Percentiles rank a stretch among this genome's conserved stretches.
Evolutionary conservation across 2,797 vertebrate genomes (phyloP).

Genomic region (Xenentodon cancila): DNA sequence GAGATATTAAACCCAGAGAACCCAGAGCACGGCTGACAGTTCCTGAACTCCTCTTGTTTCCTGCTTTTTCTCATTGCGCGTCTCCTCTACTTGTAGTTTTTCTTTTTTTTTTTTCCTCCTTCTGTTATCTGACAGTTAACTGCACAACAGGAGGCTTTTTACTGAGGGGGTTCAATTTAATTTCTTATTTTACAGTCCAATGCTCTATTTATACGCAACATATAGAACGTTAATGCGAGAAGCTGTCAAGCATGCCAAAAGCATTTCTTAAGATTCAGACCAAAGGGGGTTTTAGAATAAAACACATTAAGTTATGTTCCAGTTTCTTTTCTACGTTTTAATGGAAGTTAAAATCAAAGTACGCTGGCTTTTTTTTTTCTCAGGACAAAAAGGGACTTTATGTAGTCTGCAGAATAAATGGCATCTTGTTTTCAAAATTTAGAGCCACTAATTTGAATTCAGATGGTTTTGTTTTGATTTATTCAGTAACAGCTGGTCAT

Average conservation of each 20-base stretch:
- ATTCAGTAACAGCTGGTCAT: slow-evolving; percentile 61
- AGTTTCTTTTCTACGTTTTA: slow-evolving; percentile 8
- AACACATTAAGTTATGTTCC: slow-evolving; percentile 18
- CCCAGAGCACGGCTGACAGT: slow-evolving; percentile 65
- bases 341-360: slow-evolving; percentile 16
- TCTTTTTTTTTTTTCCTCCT: slow-evolving; percentile 26
- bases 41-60: slow-evolving; percentile 61
- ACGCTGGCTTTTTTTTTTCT: slow-evolving; percentile 7
- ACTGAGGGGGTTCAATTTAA: slow-evolving; percentile 28
- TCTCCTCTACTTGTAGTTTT: slow-evolving; percentile 45
- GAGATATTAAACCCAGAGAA: slow-evolving; percentile 73
- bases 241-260: slow-evolving; percentile 32
- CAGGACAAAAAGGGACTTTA: slow-evolving; percentile 13
- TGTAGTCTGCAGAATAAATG: slow-evolving; percentile 30
- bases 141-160: slow-evolving; percentile 50
- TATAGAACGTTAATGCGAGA: slow-evolving; percentile 23
- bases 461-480: slow-evolving; percentile 50
- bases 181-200: slow-evolving; percentile 27
- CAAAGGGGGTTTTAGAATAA: slow-evolving; percentile 13
- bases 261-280: slow-evolving; percentile 19
- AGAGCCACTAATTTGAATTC: slow-evolving; percentile 48
- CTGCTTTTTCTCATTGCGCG: slow-evolving; percentile 58
- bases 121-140: slow-evolving; percentile 65
- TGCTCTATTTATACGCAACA: slow-evolving; percentile 19
- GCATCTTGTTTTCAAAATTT: slow-evolving; percentile 41